Evolutionary conservation across 2,797 vertebrate species (phyloP).

Genomic region (Girardinus metallicus): DNA sequence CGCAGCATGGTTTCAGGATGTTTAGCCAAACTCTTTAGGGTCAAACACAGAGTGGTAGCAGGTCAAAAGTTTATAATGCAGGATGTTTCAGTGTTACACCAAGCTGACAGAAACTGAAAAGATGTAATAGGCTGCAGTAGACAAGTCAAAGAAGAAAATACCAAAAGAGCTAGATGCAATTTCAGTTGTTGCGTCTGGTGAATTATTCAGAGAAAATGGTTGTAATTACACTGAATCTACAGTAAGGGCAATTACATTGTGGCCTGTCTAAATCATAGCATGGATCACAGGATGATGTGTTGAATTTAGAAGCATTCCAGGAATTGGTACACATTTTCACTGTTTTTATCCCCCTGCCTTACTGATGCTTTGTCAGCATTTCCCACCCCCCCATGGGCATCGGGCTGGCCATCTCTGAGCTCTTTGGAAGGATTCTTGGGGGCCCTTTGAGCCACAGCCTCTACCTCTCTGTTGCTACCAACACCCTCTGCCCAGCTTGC

Average conservation of each 20-base stretch:
- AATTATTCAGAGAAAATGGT: conserved; percentile 75
- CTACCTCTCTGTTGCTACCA: conserved; percentile 49
- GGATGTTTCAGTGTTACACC: conserved; percentile 44
- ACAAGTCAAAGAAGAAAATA: conserved; percentile 52
- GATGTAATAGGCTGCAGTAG: conserved; percentile 56
- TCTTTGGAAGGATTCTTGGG: conserved; percentile 77
- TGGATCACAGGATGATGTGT: conserved; percentile 39
- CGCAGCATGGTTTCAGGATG: conserved; percentile 28
- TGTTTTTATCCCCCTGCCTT: conserved; percentile 19
- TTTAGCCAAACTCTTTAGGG: conserved; percentile 46
- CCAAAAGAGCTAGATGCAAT: conserved; percentile 64
- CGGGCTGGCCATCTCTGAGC: conserved; percentile 57
- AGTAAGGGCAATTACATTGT: conserved; percentile 41
- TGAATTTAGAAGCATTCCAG: conserved; percentile 62
- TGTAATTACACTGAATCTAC: conserved; percentile 72
- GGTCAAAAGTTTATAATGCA: conserved; percentile 42
- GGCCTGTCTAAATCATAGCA: conserved; percentile 47
- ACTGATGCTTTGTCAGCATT: conserved; percentile 63
- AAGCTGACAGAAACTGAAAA: conserved; percentile 51
- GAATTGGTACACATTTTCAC: conserved; percentile 49
- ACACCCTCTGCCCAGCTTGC: conserved; percentile 47
- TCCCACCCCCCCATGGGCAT: conserved; percentile 46
- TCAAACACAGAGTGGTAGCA: conserved; percentile 47
- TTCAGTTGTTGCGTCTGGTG: conserved; percentile 61
- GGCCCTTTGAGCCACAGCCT: conserved; percentile 64